phyloP scores from a whole-genome alignment of 2,113 vertebrate species.

The Brevimyrus niger region DNA sequence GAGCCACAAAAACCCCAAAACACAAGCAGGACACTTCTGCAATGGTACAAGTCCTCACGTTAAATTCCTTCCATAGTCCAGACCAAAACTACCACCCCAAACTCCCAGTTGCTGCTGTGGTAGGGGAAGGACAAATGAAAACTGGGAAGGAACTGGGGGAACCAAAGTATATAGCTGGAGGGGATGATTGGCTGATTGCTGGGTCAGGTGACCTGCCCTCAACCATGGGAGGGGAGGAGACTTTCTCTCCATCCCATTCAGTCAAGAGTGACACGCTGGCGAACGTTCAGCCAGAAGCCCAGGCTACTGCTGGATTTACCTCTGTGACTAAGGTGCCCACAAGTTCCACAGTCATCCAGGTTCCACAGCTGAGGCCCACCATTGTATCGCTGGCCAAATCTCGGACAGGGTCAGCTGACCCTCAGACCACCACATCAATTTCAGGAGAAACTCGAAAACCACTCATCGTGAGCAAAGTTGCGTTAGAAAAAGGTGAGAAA shows the following conservation, averaged over 20 bases:
- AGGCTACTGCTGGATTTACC: constrained; percentile 16
- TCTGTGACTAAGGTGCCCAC: neutral
- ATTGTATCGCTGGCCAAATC: neutral
- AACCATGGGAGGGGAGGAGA: neutral
- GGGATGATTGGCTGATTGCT: neutral
- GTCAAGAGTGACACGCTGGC: neutral
- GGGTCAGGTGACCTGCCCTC: neutral
- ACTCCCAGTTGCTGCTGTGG: neutral
- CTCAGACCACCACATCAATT: neutral
- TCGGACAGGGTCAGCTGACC: neutral
- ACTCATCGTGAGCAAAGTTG: neutral
- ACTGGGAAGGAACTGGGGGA: neutral
- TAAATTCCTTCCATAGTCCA: neutral
- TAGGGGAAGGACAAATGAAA: neutral
- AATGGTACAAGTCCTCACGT: neutral
- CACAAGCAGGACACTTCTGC: neutral
- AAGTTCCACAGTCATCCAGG: constrained; percentile 7
- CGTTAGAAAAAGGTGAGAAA: constrained; percentile 18
- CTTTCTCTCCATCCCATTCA: neutral
- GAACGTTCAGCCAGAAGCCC: constrained; percentile 17
- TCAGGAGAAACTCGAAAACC: neutral
- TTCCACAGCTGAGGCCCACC: neutral
- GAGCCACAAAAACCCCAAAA: neutral
- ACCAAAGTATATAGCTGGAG: neutral
- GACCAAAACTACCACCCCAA: neutral